Base-by-base conservation (phyloP, 2,113 vertebrate genomes). In the Agapornis roseicollis region DNA sequence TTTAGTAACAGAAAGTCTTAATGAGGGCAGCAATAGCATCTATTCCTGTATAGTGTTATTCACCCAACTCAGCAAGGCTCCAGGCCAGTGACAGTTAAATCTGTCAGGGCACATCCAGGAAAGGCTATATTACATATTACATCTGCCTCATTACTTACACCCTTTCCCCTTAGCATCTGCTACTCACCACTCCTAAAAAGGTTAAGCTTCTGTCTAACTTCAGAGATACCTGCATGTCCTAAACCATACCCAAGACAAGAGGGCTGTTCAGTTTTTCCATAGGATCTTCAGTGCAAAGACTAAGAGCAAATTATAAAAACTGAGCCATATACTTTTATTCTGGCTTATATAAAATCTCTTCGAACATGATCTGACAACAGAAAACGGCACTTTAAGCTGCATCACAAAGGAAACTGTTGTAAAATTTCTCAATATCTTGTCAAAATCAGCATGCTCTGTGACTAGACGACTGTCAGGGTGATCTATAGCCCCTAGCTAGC, bases 391-490 rank as follows among this genome's bases (percentile, higher is more conserved):
- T 96, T 94, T 68, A 44, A 71, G 87, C 66, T 66, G 63, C 79
- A 94, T 87, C 83, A 86, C 85, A 61, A 66, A 60, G 56, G 63
- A 97, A 97, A 87, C 87, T 91, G 93, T 93, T 50, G 56, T 89
- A 92, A 97, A 97, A 95, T 97, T 93, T 96, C 96, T 96, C 92
- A 79, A 87, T 95, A 85, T 97, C 96, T 97, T 97, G 97, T 98
- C 97, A 98, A 96, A 98, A 97, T 86, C 97, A 97, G 96, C 96
- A 87, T 97, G 94, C 96, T 97, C 89, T 95, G 85, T 98, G 98
- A 97, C 97, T 97, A 97, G 98, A 97, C 73, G 97, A 98, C 98
- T 98, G 98, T 98, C 98, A 98, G 95, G 72, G 97, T 99, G 98
- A 99, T 99, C 98, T 98, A 98, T 98, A 97, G 97, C 97, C 97